Evolutionary conservation across 1,140 invertebrate species (phyloP).

Genomic region (Diprion similis): DNA sequence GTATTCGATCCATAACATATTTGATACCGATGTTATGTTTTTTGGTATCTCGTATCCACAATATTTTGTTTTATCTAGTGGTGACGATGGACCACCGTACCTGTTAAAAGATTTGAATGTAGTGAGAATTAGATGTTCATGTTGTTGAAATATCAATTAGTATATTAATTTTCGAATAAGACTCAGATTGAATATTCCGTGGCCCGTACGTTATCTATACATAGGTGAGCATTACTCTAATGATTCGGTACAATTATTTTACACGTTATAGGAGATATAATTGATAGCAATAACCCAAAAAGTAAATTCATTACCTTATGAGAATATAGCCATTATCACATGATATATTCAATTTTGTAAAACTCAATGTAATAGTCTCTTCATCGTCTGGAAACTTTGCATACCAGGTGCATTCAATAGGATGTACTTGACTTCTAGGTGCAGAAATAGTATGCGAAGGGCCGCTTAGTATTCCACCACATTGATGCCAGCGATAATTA

Average conservation of each 20-base stretch:
- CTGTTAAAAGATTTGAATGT: conserved; percentile 24
- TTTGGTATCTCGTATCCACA: conserved; percentile 59
- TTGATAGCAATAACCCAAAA: no score
- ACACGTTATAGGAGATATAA: no score
- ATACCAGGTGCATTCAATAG: conserved; percentile 73
- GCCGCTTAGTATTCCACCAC: conserved; percentile 50
- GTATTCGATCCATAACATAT: conserved; percentile 72
- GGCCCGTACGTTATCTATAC: not conserved
- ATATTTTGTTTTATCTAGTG: conserved; percentile 60
- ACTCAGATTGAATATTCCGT: not conserved
- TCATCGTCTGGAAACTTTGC: conserved; percentile 56
- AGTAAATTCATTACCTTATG: conserved; percentile 40
- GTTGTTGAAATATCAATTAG: no score
- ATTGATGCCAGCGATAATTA: conserved; percentile 53
- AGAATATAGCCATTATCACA: conserved; percentile 71
- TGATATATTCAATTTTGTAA: conserved; percentile 55
- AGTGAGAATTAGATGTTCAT: not conserved
- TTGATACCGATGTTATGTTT: conserved; percentile 40
- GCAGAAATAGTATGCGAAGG: conserved; percentile 33
- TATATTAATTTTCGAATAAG: not conserved
- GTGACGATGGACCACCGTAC: conserved; percentile 64
- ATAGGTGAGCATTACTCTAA: no score
- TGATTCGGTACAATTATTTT: no score
- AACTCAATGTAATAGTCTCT: conserved; percentile 66
- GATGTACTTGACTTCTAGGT: conserved; percentile 52